phyloP scores from a whole-genome alignment of 2,797 vertebrate species.

The Fistularia commersonii region DNA sequence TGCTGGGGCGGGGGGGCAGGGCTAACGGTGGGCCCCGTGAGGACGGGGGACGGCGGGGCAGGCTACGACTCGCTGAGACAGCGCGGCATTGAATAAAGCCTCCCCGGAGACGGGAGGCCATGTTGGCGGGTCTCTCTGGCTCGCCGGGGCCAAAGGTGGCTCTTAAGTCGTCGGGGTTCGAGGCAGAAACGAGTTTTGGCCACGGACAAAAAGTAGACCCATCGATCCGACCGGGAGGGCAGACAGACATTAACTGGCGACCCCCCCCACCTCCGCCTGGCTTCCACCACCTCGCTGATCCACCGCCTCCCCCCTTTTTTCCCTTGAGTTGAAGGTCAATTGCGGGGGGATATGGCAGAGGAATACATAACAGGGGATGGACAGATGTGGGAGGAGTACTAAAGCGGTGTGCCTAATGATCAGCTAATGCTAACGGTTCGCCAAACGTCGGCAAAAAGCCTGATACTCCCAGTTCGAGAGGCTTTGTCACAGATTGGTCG shows the following conservation, averaged over 20 bases:
- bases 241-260: constrained; percentile 32
- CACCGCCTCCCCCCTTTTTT: constrained; percentile 29
- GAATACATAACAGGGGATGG: constrained; percentile 52
- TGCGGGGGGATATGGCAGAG: constrained; percentile 47
- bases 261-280: constrained; percentile 28
- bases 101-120: too few species aligned
- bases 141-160: background rate
- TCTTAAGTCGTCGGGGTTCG: background rate
- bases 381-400: constrained; percentile 38
- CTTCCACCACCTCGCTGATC: constrained; percentile 15
- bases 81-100: too few species aligned
- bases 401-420: constrained; percentile 22
- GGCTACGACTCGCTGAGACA: constrained; percentile 49
- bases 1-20: constrained; percentile 17
- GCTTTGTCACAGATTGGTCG: too few species aligned
- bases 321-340: constrained; percentile 71
- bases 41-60: constrained; percentile 6
- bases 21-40: constrained; percentile 25
- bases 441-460: too few species aligned
- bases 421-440: background rate
- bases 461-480: too few species aligned
- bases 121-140: too few species aligned
- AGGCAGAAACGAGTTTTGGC: background rate
- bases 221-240: constrained; percentile 22
- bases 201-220: constrained; percentile 14